Evolutionary conservation across 2,888 invertebrate genomes (phyloP), one percentile per base, ranked within the genome.

Genomic region (Tridacna crocea): DNA sequence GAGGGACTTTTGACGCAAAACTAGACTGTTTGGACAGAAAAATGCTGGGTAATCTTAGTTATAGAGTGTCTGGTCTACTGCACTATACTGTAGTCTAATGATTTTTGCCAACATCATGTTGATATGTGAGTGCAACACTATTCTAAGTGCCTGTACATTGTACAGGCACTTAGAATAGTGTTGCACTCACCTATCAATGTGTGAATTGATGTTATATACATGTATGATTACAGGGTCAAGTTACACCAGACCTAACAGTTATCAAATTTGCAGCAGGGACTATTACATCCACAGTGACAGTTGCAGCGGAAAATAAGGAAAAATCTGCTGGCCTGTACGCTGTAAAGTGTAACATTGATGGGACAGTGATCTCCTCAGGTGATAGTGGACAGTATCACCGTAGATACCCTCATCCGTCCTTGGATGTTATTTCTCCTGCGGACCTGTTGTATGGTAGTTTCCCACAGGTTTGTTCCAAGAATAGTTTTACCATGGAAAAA

Each of bases 171-270:
- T n/a, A n/a, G n/a, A n/a, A n/a, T n/a, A n/a, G n/a, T n/a, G n/a
- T n/a, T n/a, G n/a, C n/a, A n/a, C n/a, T n/a, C n/a, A n/a, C n/a
- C n/a, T n/a, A n/a, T n/a, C n/a, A n/a, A 36, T 36, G 36, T 36
- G 8, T 36, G 36, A 36, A 36, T 8, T 36, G 36, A 36, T 36
- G 36, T 36, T 36, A 36, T n/a, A n/a, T n/a, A n/a, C n/a, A n/a
- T 36, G 36, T 36, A 4, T 36, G 36, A 36, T 36, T 55, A 6
- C 51, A 70, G 70, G 47, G 24, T 0, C 70, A 70, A 51, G 24
- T 70, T n/a, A 19, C 22, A 51, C 70, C 70, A 51, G 70, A 70
- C 3, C 51, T 70, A 2, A n/a, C 70, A 70, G 48, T 13, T 6
- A 19, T 51, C 8, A 70, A 48, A 13, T 48, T 46, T 70, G 11